These are phyloP conservation scores for Hypotaenidia philippensis DNA, from an alignment of 2,797 vertebrate genomes.

Conservation along the genomic window DNA sequence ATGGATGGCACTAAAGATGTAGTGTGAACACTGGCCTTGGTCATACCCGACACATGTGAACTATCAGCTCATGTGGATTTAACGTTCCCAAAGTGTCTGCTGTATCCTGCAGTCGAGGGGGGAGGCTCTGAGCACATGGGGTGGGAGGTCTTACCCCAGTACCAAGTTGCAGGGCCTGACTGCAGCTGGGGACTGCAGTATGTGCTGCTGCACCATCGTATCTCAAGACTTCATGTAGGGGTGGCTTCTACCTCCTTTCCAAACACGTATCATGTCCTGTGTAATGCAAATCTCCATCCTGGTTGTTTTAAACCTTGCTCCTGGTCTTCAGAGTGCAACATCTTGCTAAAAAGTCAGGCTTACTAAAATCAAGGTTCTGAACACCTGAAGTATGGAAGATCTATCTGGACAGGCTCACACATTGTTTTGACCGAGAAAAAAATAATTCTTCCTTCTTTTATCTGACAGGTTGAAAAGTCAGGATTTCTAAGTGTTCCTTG, in stretches of 20 bases:
- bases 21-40: background rate
- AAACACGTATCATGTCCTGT: rapidly evolving
- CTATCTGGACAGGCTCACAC: rapidly evolving
- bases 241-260: background rate
- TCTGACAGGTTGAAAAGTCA: background rate
- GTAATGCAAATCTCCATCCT: rapidly evolving
- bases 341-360: background rate
- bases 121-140: rapidly evolving
- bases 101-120: no score
- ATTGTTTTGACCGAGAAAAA: background rate
- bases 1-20: background rate
- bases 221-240: background rate
- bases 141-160: rapidly evolving
- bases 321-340: background rate
- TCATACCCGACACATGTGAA: background rate
- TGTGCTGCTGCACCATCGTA: background rate
- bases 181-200: background rate
- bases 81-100: background rate
- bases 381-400: background rate
- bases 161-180: rapidly evolving
- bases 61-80: background rate
- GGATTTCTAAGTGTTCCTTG: background rate
- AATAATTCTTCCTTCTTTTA: background rate
- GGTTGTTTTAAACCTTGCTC: background rate
- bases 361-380: background rate